Conservation (phyloP, 53 echinoderm and acorn worm species). For the Astropecten irregularis region DNA sequence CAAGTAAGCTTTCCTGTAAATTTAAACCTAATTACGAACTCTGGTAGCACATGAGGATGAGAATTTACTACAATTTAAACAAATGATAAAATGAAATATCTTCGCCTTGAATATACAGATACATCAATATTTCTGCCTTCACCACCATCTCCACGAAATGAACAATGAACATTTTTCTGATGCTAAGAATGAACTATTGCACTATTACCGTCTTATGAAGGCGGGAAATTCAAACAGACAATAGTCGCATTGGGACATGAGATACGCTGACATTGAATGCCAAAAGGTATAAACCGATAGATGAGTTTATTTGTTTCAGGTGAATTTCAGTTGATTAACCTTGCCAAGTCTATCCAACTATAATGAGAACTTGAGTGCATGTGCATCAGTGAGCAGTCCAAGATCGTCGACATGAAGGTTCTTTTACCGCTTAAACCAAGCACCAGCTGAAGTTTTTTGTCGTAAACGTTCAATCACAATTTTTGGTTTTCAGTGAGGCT, state of each 20-base stretch:
- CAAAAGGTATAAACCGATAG: conserved; percentile 10
- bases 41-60: too few species aligned
- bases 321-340: background rate
- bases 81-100: background rate
- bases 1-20: too few species aligned
- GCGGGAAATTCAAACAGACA: conserved; percentile 49
- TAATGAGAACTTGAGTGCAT: too few species aligned
- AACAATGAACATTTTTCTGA: background rate
- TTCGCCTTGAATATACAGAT: background rate
- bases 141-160: background rate
- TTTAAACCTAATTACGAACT: too few species aligned
- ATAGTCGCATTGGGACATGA: background rate
- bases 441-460: background rate
- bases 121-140: background rate
- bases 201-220: background rate
- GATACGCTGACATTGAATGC: background rate
- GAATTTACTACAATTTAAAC: too few species aligned
- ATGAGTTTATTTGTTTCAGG: conserved; percentile 12
- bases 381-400: too few species aligned
- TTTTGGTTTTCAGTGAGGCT: conserved; percentile 20
- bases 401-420: too few species aligned
- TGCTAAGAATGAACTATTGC: too few species aligned
- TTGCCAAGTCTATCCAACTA: background rate
- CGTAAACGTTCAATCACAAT: conserved; percentile 32
- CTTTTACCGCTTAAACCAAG: too few species aligned